These are phyloP conservation scores for Villa cingulata DNA, from an alignment of 2,888 invertebrate genomes.

Conservation along the genomic window DNA sequence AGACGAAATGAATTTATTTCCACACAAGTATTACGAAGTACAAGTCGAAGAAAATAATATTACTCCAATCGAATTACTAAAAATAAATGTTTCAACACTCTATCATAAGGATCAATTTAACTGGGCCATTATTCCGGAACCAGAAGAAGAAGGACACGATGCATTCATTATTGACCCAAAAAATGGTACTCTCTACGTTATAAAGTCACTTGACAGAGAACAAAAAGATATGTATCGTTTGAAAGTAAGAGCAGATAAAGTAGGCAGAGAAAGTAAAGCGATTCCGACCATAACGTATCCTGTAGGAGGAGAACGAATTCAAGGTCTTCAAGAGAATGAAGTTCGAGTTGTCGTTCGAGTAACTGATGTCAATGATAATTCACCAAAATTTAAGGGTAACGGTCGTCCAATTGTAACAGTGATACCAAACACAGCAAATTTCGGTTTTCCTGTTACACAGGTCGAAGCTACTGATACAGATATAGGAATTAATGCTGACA, in stretches of 20 bases:
- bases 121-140: constrained; percentile 49
- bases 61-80: constrained; percentile 59
- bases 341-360: constrained; percentile 66
- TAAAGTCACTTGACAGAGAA: constrained; percentile 64
- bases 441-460: constrained; percentile 66
- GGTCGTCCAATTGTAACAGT: constrained; percentile 72
- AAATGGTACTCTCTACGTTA: constrained; percentile 61
- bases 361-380: constrained; percentile 70
- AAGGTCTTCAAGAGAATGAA: constrained; percentile 60
- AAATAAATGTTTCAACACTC: constrained; percentile 59
- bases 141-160: constrained; percentile 43
- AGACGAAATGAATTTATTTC: constrained; percentile 37
- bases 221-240: constrained; percentile 47
- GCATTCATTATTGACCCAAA: constrained; percentile 62
- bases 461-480: constrained; percentile 67
- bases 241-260: constrained; percentile 36
- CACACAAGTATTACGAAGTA: constrained; percentile 63
- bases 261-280: constrained; percentile 48
- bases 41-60: constrained; percentile 69
- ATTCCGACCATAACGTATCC: constrained; percentile 65
- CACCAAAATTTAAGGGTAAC: constrained; percentile 59
- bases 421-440: constrained; percentile 64
- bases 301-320: constrained; percentile 54
- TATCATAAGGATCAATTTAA: constrained; percentile 50
- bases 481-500: constrained; percentile 58